A percentile compares a stretch with the other conserved stretches of the same genome.
These are phyloP conservation scores for Chinchilla lanigera DNA, from an alignment of 2,113 vertebrate genomes.

Conservation along the genomic window DNA sequence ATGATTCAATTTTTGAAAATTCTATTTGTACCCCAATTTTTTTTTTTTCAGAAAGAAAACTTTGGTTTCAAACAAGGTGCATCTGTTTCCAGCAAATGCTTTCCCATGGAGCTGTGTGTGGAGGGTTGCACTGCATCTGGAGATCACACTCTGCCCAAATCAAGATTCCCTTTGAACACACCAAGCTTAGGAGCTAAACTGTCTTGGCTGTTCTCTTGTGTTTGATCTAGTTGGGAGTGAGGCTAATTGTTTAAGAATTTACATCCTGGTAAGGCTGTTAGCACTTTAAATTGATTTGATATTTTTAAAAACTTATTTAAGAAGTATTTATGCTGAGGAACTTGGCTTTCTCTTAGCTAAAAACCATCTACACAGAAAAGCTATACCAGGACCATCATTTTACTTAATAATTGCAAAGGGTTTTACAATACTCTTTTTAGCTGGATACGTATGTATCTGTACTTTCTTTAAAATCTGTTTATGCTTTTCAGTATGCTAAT, in stretches of 20 bases:
- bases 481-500: conserved; percentile 24
- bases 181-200: conserved; percentile 36
- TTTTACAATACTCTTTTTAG: background rate
- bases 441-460: background rate
- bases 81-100: conserved; percentile 62
- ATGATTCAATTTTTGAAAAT: conserved; percentile 44
- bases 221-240: conserved; percentile 67
- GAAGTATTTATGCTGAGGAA: conserved; percentile 15
- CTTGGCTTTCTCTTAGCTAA: conserved; percentile 26
- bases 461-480: conserved; percentile 26
- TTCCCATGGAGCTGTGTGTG: conserved; percentile 28
- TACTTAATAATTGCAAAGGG: background rate
- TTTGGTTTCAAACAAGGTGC: conserved; percentile 68
- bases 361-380: background rate
- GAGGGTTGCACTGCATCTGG: conserved; percentile 35
- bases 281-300: conserved; percentile 56
- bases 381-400: background rate
- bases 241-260: conserved; percentile 72
- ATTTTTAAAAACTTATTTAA: conserved; percentile 52
- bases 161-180: conserved; percentile 62
- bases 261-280: conserved; percentile 57
- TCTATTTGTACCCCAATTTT: conserved; percentile 40
- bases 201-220: conserved; percentile 60
- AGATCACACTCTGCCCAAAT: conserved; percentile 47
- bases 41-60: conserved; percentile 67